phyloP scores from a whole-genome alignment of 2,888 invertebrate genomes.

The Eupithecia subumbrata region DNA sequence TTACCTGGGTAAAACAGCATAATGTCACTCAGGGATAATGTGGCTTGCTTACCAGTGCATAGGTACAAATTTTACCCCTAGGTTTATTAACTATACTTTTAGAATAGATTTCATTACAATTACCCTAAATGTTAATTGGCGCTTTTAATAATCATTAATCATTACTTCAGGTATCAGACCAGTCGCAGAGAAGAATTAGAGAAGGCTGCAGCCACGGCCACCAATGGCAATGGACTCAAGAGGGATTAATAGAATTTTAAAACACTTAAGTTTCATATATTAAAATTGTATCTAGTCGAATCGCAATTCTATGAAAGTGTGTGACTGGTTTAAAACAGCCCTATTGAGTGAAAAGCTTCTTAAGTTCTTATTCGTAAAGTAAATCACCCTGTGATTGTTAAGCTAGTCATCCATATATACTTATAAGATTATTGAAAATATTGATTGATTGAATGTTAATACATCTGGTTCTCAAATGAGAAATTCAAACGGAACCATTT shows the following conservation, averaged over 20 bases:
- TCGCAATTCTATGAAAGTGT: conserved; percentile 33
- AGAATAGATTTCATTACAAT: too few relatives aligned
- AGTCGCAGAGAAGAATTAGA: conserved; percentile 81
- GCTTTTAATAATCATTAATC: background rate
- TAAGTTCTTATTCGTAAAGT: conserved; percentile 14
- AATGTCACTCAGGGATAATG: background rate
- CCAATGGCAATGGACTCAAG: conserved; percentile 86
- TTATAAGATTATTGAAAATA: conserved; percentile 18
- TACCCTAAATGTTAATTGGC: background rate
- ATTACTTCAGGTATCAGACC: conserved; percentile 78
- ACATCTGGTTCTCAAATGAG: conserved; percentile 52
- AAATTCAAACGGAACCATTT: conserved; percentile 49
- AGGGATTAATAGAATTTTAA: conserved; percentile 72
- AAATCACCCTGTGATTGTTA: conserved; percentile 41
- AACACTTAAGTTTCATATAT: background rate
- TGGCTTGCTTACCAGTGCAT: background rate
- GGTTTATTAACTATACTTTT: background rate
- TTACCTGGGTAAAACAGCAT: background rate
- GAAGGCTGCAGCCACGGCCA: conserved; percentile 66
- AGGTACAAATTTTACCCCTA: background rate
- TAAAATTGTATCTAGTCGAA: conserved; percentile 33
- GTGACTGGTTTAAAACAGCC: conserved; percentile 35
- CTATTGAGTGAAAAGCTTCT: conserved; percentile 39
- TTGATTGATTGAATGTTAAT: background rate
- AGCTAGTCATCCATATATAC: conserved; percentile 40